Evolutionary conservation across 2,888 invertebrate genomes (phyloP).

Genomic region (Byasa hedistus): DNA sequence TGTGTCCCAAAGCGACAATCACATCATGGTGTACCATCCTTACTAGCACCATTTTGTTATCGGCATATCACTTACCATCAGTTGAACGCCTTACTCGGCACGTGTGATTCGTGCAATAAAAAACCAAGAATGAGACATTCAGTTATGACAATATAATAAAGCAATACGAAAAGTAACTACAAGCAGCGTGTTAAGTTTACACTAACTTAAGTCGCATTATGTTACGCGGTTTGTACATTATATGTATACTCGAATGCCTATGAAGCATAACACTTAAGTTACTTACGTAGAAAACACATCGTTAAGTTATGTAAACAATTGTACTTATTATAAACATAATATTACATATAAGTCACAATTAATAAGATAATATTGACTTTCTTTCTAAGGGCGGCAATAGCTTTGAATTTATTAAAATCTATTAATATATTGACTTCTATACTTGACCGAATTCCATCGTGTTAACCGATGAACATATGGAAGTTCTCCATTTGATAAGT

Average conservation of each 20-base stretch:
- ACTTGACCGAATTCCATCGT: neutral
- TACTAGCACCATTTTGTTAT: too few species aligned
- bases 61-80: neutral
- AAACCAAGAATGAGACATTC: neutral
- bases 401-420: neutral
- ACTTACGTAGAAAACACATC: conserved; percentile 39
- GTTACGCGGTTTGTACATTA: neutral
- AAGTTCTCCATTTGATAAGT: too few species aligned
- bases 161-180: neutral
- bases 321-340: neutral
- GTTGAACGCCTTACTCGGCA: neutral
- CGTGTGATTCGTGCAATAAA: neutral
- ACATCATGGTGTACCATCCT: too few species aligned
- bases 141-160: neutral
- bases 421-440: neutral
- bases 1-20: too few species aligned
- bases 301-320: conserved; percentile 9
- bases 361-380: neutral
- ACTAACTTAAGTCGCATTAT: neutral
- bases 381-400: neutral
- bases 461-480: too few species aligned
- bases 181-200: neutral
- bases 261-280: neutral
- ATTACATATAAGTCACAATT: neutral
- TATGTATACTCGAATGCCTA: neutral